A percentile compares a stretch with the other conserved stretches of the same genome.
Conservation (phyloP, 2,888 invertebrate genomes). For the Cephus spinipes region DNA sequence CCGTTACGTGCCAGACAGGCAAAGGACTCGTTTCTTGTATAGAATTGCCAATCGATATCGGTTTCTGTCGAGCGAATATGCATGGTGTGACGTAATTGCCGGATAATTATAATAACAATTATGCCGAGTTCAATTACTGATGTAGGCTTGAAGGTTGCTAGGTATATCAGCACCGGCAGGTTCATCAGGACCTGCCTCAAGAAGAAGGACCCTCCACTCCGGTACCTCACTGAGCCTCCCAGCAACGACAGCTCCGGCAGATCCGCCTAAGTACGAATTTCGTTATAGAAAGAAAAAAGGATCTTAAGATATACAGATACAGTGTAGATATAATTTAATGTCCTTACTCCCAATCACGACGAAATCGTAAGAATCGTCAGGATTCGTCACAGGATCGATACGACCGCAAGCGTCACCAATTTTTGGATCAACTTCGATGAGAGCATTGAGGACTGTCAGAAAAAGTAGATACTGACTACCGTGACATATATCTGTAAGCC, state of each 20-base stretch:
- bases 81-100: too few species aligned
- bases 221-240: constrained; percentile 73
- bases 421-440: constrained; percentile 30
- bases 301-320: too few species aligned
- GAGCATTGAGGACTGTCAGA: constrained; percentile 40
- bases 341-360: constrained; percentile 72
- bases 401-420: constrained; percentile 68
- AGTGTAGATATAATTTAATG: too few species aligned
- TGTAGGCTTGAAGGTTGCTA: constrained; percentile 44
- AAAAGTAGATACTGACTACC: constrained; percentile 32
- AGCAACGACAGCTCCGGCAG: constrained; percentile 74
- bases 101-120: neutral
- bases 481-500: constrained; percentile 40
- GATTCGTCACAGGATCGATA: constrained; percentile 62
- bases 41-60: constrained; percentile 76
- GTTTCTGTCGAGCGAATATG: constrained; percentile 43
- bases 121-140: constrained; percentile 38
- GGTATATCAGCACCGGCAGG: constrained; percentile 69
- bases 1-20: constrained; percentile 71
- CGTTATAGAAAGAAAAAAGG: too few species aligned
- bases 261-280: constrained; percentile 65
- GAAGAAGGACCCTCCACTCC: constrained; percentile 74
- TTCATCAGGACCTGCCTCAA: constrained; percentile 80
- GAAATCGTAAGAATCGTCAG: constrained; percentile 72
- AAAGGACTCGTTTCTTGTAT: constrained; percentile 73